Evolutionary conservation across 2,888 invertebrate species (phyloP), one percentile per base, ranked within the genome.

Genomic region (Dastarcus helophoroides): DNA sequence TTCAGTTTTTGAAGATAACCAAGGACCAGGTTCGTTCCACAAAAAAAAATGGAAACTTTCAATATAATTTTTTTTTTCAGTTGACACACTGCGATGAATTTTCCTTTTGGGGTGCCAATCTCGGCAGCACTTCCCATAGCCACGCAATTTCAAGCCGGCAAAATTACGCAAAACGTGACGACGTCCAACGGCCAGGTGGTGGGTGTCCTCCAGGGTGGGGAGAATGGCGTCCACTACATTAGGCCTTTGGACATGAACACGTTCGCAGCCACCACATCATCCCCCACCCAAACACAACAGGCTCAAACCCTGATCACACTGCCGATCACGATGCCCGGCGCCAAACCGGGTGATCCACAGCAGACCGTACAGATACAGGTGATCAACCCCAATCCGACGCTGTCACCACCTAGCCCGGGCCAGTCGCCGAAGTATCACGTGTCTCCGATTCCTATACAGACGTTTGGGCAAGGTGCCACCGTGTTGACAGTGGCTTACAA

Each of bases 331-430:
- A 71, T 83, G 60, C 80, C 81, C 1, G 81, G 81, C 3, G 64
- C 71, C 2, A 81, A 81, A 46, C 76, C 76, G 26, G 78, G 76
- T 42, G 83, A 83, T 50, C 79, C 81, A 1, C 79, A 79, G 44
- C 78, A 75, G 43, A 81, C 80, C 22, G 77, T 84, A 22, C 83
- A 83, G 58, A 83, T 83, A 37, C 82, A 83, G 59, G 78, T 58
- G 27, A 57, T 59, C 8, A 61, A 60, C 39, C 55, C 56, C 3
- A 54, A 54, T 31, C 53, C 52, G 3, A 45, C 53, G 22, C 50
- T 49, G 24, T 39, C 50, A 12, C 53, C 53, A 7, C 54, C 46
- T 35, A 53, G 58, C 22, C 60, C 69, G 30, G 12, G 9, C 5
- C 73, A 71, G 37, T 73, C 76, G 40, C 78, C 77, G 2, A 81